phyloP scores from a whole-genome alignment of 1,140 invertebrate species.

The Bombyx mori region DNA sequence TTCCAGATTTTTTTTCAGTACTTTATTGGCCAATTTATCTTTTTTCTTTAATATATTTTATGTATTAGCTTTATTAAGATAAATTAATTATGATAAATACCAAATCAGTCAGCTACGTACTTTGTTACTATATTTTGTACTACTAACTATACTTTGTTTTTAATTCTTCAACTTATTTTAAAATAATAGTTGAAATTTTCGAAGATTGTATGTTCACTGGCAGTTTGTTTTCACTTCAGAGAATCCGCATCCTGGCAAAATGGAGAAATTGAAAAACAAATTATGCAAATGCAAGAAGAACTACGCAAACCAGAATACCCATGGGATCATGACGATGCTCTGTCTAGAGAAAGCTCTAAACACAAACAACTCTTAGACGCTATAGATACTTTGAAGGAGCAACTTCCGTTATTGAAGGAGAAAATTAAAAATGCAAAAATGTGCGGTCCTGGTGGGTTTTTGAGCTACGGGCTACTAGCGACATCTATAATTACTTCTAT shows the following conservation, averaged over 20 bases:
- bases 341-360: constrained; percentile 40
- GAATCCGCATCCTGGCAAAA: constrained; percentile 63
- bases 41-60: too few species aligned
- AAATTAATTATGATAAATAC: too few species aligned
- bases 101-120: too few species aligned
- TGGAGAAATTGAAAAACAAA: constrained; percentile 60
- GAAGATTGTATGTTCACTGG: too few species aligned
- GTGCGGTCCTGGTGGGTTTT: constrained; percentile 46
- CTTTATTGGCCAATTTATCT: too few species aligned
- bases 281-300: constrained; percentile 60
- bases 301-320: constrained; percentile 51
- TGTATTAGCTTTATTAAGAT: too few species aligned
- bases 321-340: constrained; percentile 56
- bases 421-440: constrained; percentile 63
- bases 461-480: neutral
- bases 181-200: too few species aligned
- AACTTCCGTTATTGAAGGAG: constrained; percentile 56
- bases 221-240: constrained; percentile 21
- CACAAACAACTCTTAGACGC: constrained; percentile 53
- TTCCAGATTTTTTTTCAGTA: too few species aligned
- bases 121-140: too few species aligned
- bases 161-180: too few species aligned
- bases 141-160: too few species aligned
- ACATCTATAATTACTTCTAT: neutral
- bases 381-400: constrained; percentile 47